Conservation (phyloP, 2,888 invertebrate genomes). For the Crematogaster levior region DNA sequence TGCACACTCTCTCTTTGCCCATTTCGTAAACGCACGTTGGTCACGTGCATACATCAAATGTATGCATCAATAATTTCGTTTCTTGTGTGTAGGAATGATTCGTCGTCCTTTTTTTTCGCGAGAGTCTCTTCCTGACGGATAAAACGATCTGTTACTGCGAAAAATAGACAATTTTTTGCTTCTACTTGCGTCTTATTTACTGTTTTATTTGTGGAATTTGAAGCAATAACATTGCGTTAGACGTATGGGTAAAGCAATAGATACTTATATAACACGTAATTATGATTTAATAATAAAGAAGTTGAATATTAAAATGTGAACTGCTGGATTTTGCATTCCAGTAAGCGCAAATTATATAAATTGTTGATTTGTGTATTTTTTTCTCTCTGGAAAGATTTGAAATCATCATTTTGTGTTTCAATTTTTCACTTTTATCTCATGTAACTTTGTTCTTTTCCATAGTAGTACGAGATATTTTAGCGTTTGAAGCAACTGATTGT, state of each 20-base stretch:
- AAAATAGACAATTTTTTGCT: neutral
- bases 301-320: neutral
- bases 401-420: neutral
- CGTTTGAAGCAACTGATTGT: neutral
- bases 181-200: neutral
- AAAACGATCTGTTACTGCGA: neutral
- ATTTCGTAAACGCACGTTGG: neutral
- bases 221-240: neutral
- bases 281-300: neutral
- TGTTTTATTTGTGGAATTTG: neutral
- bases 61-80: conserved; percentile 39
- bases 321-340: neutral
- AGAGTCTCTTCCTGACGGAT: neutral
- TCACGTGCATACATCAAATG: conserved; percentile 11
- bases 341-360: neutral
- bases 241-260: neutral
- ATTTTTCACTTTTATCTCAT: neutral
- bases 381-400: neutral
- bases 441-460: neutral
- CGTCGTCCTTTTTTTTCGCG: neutral
- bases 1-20: conserved; percentile 24
- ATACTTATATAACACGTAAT: neutral
- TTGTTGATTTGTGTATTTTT: neutral
- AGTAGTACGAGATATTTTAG: neutral
- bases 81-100: neutral